Percentiles rank a stretch among this genome's conserved stretches.
These are phyloP conservation scores for Dasypolia templi DNA, from an alignment of 2,888 invertebrate species.

Conservation along the genomic window DNA sequence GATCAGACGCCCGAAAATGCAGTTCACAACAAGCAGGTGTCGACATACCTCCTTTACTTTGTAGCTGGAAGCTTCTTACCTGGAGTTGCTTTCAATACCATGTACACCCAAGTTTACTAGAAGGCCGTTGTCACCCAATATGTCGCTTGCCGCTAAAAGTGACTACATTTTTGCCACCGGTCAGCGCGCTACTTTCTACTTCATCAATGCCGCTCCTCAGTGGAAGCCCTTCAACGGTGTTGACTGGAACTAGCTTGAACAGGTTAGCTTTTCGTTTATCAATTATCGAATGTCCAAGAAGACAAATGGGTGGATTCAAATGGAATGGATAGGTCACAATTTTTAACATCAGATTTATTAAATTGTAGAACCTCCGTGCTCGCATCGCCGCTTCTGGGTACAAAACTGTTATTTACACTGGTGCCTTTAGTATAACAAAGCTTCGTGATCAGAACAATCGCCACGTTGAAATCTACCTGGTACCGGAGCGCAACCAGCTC, in stretches of 20 bases:
- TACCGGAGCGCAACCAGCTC: constrained; percentile 79
- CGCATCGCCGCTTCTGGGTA: constrained; percentile 83
- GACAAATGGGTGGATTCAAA: too few relatives aligned
- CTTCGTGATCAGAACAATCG: constrained; percentile 86
- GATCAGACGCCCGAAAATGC: constrained; percentile 85
- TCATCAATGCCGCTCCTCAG: constrained; percentile 92
- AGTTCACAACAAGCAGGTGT: constrained; percentile 86
- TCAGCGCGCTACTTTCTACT: constrained; percentile 91
- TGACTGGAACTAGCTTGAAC: constrained; percentile 90
- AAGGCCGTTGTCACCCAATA: constrained; percentile 75
- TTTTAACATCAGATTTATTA: neutral
- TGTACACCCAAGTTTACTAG: constrained; percentile 83
- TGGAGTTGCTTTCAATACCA: constrained; percentile 80
- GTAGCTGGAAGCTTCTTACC: constrained; percentile 89
- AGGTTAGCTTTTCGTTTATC: constrained; percentile 63
- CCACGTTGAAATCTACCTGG: constrained; percentile 83
- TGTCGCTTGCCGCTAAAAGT: constrained; percentile 90
- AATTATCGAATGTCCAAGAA: neutral
- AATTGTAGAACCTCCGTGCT: constrained; percentile 78
- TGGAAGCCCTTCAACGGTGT: constrained; percentile 92
- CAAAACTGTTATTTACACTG: constrained; percentile 89
- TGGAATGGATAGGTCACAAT: neutral
- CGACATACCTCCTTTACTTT: constrained; percentile 86
- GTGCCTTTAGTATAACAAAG: constrained; percentile 90
- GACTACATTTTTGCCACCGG: constrained; percentile 91